phyloP scores from a whole-genome alignment of 1,140 invertebrate genomes.

The Popillia japonica region DNA sequence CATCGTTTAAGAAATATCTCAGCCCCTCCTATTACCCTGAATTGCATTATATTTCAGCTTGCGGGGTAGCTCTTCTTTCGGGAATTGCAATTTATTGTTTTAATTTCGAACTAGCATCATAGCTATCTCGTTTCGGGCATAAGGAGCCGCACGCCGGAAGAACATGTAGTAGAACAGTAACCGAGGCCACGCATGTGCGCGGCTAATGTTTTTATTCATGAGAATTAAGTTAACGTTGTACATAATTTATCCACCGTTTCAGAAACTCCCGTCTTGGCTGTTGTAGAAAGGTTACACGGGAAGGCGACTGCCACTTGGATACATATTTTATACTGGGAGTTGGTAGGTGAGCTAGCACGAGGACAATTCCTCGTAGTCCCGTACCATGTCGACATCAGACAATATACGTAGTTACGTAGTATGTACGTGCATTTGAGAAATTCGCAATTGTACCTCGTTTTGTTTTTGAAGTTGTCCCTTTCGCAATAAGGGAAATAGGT shows the following conservation, averaged over 20 bases:
- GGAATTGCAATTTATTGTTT: conserved; percentile 35
- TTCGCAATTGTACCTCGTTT: neutral
- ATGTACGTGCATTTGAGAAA: neutral
- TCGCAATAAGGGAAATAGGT: neutral
- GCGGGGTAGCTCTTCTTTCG: conserved; percentile 12
- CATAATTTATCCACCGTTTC: conserved; percentile 30
- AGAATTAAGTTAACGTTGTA: conserved; percentile 32
- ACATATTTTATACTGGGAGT: conserved; percentile 8
- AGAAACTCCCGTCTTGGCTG: neutral
- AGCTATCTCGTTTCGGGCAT: neutral
- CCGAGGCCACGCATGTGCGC: conserved; percentile 21
- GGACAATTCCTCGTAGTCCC: neutral
- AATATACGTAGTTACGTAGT: neutral
- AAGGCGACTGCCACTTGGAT: conserved; percentile 17
- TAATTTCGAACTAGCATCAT: conserved; percentile 29
- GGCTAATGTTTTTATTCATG: conserved; percentile 34
- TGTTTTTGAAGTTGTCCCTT: neutral
- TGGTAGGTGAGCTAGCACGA: neutral
- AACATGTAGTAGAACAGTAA: neutral
- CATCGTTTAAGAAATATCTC: conserved; percentile 7
- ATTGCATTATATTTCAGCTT: conserved; percentile 20
- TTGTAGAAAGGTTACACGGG: conserved; percentile 27
- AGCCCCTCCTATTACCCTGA: neutral
- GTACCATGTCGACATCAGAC: neutral
- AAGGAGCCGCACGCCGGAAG: conserved; percentile 1